Base-by-base conservation (phyloP, 2,113 vertebrate species). In the Pycnonotus jocosus region DNA sequence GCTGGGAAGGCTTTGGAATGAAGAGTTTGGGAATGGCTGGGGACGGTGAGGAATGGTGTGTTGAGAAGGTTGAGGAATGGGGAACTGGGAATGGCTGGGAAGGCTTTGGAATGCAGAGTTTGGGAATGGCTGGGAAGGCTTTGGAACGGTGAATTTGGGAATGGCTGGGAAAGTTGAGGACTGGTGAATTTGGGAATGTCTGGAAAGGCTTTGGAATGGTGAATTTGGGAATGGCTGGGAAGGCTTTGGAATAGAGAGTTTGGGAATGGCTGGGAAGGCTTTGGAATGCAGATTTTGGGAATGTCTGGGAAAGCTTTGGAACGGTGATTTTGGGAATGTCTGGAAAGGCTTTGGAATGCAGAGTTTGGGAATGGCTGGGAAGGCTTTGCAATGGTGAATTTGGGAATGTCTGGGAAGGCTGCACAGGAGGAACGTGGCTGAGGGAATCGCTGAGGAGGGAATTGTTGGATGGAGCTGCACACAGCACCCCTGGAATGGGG, bases 341-440 rank as follows among this genome's bases (percentile, higher is more conserved):
- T 38, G 38, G 38, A 11, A 38, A 38, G 38, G 38, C 38, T 38
- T 38, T 38, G 38, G 38, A 38, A 38, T 38, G 38, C 9, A 9
- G 38, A 11, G 22, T 11, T 66, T 66, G 42, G 31, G 22, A 47
- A 45, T 47, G 31, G 5, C 22, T 35, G 42, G 42, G 30, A 45
- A 45, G 40, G 64, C 3, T 64, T 2, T 11, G 61, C 40, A 44
- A 44, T 44, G 28, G 10, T 38, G 38, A 38, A 9, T 21, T 66
- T 72, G 38, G 93, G 88, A 69, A 62, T 66, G 65, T 9, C 60
- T 33, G 61, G 57, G 70, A 65, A 65, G 74, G 9, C 48, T 30
- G 35, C 1, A 2, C 9, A 37, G 54, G 10, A 61, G 50, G n/a
- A 22, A 64, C 15, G 38, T 0, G 11, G 15, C 45, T 1, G 7